Conservation (phyloP, 92 coral and sea anemone genomes). For the Palythoa heliodiscus region DNA sequence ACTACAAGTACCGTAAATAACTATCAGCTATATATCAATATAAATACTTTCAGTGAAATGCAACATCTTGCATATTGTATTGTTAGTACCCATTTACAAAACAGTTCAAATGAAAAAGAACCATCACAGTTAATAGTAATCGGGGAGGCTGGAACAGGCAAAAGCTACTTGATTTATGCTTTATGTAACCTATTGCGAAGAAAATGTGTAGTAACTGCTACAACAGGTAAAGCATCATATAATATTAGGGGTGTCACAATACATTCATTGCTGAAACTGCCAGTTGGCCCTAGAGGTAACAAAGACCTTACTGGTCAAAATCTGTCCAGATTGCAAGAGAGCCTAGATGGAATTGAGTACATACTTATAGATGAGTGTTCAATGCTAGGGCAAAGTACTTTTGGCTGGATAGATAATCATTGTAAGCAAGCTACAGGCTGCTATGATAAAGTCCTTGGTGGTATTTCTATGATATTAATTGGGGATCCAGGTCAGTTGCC, state of each 20-base stretch:
- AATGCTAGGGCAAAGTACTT: conserved; percentile 51
- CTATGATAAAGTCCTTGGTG: conserved; percentile 46
- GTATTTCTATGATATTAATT: conserved; percentile 27
- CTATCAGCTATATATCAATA: neutral
- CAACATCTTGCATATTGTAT: conserved; percentile 46
- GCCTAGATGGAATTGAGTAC: neutral
- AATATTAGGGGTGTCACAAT: conserved; percentile 13
- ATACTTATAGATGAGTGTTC: conserved; percentile 41
- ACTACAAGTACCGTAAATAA: conserved; percentile 29
- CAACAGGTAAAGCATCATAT: neutral
- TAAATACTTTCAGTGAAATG: conserved; percentile 39
- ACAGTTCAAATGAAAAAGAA: conserved; percentile 40
- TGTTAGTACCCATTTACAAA: conserved; percentile 40
- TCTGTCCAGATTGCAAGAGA: neutral
- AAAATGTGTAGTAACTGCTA: conserved; percentile 43
- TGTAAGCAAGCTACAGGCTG: conserved; percentile 55
- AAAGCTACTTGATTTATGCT: conserved; percentile 42
- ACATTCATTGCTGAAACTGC: conserved; percentile 1
- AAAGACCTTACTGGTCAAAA: neutral
- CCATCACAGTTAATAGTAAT: conserved; percentile 39
- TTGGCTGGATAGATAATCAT: conserved; percentile 53
- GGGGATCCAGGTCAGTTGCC: conserved; percentile 34
- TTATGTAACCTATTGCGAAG: conserved; percentile 32
- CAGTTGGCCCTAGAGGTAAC: neutral
- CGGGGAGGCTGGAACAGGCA: conserved; percentile 45